Conservation (phyloP, 1,140 invertebrate genomes). For the Drosophila novamexicana region DNA sequence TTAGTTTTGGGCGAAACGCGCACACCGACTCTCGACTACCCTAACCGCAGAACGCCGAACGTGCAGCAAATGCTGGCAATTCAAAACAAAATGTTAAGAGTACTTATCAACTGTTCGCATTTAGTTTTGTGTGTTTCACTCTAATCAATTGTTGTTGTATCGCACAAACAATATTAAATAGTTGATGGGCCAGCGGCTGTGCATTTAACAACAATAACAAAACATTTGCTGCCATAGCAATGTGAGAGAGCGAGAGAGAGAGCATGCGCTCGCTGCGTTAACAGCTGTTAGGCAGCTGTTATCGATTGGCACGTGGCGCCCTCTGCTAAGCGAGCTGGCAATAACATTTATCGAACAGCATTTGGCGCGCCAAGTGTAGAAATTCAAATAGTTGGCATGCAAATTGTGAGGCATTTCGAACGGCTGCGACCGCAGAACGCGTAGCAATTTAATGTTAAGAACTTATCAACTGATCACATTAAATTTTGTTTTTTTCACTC, state of each 20-base stretch:
- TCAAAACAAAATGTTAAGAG: no score
- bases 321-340: background rate
- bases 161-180: constrained; percentile 9
- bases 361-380: background rate
- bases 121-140: background rate
- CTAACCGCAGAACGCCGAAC: background rate
- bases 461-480: background rate
- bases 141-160: background rate
- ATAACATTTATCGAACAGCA: background rate
- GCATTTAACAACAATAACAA: constrained; percentile 10
- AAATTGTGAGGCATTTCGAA: background rate
- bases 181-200: constrained; percentile 10
- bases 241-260: constrained; percentile 4
- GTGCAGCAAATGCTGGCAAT: no score
- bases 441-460: no score
- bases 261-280: constrained; percentile 33
- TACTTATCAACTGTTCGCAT: background rate
- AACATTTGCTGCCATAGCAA: constrained; percentile 3
- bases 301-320: constrained; percentile 1
- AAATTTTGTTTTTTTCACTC: background rate
- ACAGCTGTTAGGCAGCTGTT: constrained; percentile 27
- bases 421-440: background rate
- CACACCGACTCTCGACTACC: constrained; percentile 16
- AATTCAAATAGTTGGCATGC: constrained; percentile 28
- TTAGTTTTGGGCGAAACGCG: background rate